phyloP scores from a whole-genome alignment of 2,113 vertebrate species.

The Ascaphus truei region DNA sequence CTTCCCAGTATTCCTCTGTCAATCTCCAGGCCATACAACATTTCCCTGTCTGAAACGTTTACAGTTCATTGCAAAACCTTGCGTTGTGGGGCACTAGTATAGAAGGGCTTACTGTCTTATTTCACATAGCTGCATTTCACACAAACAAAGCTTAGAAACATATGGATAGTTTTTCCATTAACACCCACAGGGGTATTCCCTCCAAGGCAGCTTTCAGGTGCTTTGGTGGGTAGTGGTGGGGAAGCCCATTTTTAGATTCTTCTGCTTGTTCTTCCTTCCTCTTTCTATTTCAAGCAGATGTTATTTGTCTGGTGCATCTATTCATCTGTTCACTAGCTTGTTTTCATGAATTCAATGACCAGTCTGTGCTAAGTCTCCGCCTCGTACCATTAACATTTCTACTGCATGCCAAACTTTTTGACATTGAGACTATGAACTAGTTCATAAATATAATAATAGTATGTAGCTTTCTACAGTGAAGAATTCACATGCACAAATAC shows the following conservation, averaged over 20 bases:
- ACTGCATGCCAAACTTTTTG: no score
- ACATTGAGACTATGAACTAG: no score
- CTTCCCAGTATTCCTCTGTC: no score
- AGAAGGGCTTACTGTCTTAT: neutral
- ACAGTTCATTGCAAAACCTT: no score
- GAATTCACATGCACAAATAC: no score
- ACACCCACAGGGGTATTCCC: constrained; percentile 39
- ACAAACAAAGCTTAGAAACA: fast-evolving
- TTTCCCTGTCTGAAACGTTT: no score
- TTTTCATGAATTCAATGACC: no score
- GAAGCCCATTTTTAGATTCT: constrained; percentile 44
- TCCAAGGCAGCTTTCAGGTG: constrained; percentile 46
- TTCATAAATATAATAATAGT: no score
- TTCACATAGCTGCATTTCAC: neutral
- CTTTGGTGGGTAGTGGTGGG: constrained; percentile 30
- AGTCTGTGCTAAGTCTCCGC: no score
- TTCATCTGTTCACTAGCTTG: neutral
- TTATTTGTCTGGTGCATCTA: constrained; percentile 12
- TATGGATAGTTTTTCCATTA: neutral
- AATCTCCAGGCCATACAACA: no score
- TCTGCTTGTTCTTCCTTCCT: constrained; percentile 42
- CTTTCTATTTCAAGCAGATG: constrained; percentile 51
- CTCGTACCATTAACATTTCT: no score
- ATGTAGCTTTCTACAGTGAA: no score
- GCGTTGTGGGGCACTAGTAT: neutral